Evolutionary conservation across 2,113 vertebrate genomes (phyloP).

Genomic region (Crocuta crocuta): DNA sequence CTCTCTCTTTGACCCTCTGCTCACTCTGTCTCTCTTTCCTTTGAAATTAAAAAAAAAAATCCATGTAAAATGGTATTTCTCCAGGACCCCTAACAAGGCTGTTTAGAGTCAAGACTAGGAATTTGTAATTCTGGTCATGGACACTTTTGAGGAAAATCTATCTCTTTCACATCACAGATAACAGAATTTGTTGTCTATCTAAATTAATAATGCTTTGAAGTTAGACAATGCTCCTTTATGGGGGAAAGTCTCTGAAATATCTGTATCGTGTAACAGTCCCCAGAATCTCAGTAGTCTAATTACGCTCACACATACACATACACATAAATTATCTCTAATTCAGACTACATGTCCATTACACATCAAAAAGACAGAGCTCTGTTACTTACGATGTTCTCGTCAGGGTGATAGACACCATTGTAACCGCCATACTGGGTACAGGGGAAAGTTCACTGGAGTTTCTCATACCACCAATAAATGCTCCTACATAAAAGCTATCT

Average conservation of each 20-base stretch:
- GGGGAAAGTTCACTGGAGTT: neutral
- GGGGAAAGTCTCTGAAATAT: neutral
- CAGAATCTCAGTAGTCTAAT: neutral
- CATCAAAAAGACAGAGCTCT: neutral
- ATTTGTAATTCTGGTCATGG: neutral
- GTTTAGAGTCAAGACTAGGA: neutral
- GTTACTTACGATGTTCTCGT: neutral
- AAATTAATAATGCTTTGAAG: neutral
- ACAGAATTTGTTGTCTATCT: neutral
- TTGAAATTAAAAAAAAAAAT: too few relatives aligned
- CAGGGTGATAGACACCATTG: neutral
- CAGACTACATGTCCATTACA: neutral
- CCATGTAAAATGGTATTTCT: neutral
- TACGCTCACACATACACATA: neutral
- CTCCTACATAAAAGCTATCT: neutral
- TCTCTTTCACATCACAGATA: neutral
- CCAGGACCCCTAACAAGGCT: neutral
- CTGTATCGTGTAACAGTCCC: neutral
- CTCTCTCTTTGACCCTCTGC: neutral
- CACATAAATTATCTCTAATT: neutral
- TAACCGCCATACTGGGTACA: neutral
- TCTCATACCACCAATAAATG: neutral
- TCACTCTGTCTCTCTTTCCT: neutral
- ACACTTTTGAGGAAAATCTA: slow-evolving; percentile 32
- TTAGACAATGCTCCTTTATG: neutral